phyloP scores from a whole-genome alignment of 2,888 invertebrate genomes.

The Xestia rhomboidea region DNA sequence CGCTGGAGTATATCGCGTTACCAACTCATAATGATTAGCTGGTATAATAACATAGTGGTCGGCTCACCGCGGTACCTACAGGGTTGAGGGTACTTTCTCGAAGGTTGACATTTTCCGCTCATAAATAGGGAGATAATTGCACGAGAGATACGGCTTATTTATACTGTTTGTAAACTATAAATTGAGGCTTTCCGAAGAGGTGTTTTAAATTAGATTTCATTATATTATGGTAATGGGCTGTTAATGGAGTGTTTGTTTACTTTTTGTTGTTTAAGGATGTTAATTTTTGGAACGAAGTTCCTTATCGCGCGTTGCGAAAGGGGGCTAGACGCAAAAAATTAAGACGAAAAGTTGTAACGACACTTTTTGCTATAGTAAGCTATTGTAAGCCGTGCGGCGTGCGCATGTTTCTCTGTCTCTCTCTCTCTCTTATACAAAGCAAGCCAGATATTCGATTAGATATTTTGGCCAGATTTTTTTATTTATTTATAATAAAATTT shows the following conservation, averaged over 20 bases:
- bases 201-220: slow-evolving; percentile 58
- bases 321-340: too few species aligned
- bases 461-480: too few species aligned
- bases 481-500: too few species aligned
- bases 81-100: slow-evolving; percentile 72
- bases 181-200: slow-evolving; percentile 62
- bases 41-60: slow-evolving; percentile 75
- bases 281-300: too few species aligned
- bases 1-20: slow-evolving; percentile 69
- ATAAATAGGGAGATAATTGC: slow-evolving; percentile 84
- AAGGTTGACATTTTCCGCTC: slow-evolving; percentile 81
- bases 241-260: slow-evolving; percentile 39
- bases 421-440: too few species aligned
- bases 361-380: too few species aligned
- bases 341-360: too few species aligned
- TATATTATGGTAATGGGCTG: slow-evolving; percentile 50
- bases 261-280: slow-evolving; percentile 9
- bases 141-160: slow-evolving; percentile 81
- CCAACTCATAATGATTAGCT: slow-evolving; percentile 74
- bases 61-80: slow-evolving; percentile 48
- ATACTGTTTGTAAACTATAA: slow-evolving; percentile 75
- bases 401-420: too few species aligned
- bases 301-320: too few species aligned
- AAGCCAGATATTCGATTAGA: too few species aligned
- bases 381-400: too few species aligned